Conservation (phyloP, 2,888 invertebrate species). For the Sminthurinus aureus region DNA sequence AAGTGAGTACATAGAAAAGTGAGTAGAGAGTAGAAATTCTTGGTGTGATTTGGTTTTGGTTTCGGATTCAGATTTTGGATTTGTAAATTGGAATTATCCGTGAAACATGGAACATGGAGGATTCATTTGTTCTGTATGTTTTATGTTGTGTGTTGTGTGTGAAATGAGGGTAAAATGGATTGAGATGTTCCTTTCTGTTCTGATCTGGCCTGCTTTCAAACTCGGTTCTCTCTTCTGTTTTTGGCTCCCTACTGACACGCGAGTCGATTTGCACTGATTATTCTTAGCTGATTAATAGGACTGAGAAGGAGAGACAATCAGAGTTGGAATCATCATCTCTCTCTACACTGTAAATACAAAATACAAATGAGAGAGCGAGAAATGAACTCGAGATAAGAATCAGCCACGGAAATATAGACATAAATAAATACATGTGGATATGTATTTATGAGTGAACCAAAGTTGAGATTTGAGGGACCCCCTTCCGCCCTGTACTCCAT, state of each 20-base stretch:
- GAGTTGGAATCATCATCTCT: conserved; percentile 29
- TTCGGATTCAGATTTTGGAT: too few species aligned
- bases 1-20: too few species aligned
- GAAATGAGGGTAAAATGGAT: too few species aligned
- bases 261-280: conserved; percentile 50
- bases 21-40: too few species aligned
- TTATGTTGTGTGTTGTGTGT: too few species aligned
- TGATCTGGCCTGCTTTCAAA: neutral
- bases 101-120: conserved; percentile 17
- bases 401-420: conserved; percentile 12
- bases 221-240: neutral
- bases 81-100: conserved; percentile 13
- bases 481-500: neutral
- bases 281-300: conserved; percentile 48
- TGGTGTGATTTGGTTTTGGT: too few species aligned
- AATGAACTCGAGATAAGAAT: conserved; percentile 37
- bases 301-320: conserved; percentile 19
- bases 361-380: conserved; percentile 41
- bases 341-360: conserved; percentile 31
- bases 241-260: conserved; percentile 50
- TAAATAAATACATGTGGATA: neutral
- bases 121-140: conserved; percentile 9
- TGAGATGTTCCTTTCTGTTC: neutral
- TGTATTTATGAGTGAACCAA: neutral
- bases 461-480: neutral